Evolutionary conservation across 2,888 invertebrate genomes (phyloP).

Genomic region (Microchrysa polita): DNA sequence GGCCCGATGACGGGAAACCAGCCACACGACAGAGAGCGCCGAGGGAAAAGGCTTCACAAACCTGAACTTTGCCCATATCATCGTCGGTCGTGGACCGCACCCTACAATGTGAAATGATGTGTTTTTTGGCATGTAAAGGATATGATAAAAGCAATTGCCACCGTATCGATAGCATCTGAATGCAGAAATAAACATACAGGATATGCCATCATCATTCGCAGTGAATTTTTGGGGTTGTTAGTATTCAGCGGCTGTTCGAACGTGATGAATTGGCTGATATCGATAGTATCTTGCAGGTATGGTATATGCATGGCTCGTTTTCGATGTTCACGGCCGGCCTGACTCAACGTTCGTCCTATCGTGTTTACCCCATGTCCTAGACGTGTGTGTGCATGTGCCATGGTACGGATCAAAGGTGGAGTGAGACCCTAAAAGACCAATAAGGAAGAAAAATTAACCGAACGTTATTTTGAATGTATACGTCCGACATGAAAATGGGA

Average conservation of each 20-base stretch:
- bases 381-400: background rate
- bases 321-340: background rate
- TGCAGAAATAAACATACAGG: slow-evolving; percentile 45
- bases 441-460: slow-evolving; percentile 13
- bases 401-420: background rate
- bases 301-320: background rate
- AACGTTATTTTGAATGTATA: slow-evolving; percentile 2
- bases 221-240: slow-evolving; percentile 24
- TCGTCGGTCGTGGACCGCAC: slow-evolving; percentile 12
- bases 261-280: slow-evolving; percentile 48
- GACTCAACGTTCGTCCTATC: too few species aligned
- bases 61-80: background rate
- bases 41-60: slow-evolving; percentile 4
- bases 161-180: slow-evolving; percentile 48
- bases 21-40: too few species aligned
- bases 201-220: slow-evolving; percentile 23
- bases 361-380: background rate
- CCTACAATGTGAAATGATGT: slow-evolving; percentile 47
- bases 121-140: slow-evolving; percentile 50
- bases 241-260: slow-evolving; percentile 46
- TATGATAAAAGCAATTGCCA: slow-evolving; percentile 49
- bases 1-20: background rate
- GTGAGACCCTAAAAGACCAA: background rate
- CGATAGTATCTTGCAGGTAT: slow-evolving; percentile 32
- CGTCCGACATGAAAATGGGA: background rate